Evolutionary conservation across 2,888 invertebrate species (phyloP).

Genomic region (Epistrophella euchroma): DNA sequence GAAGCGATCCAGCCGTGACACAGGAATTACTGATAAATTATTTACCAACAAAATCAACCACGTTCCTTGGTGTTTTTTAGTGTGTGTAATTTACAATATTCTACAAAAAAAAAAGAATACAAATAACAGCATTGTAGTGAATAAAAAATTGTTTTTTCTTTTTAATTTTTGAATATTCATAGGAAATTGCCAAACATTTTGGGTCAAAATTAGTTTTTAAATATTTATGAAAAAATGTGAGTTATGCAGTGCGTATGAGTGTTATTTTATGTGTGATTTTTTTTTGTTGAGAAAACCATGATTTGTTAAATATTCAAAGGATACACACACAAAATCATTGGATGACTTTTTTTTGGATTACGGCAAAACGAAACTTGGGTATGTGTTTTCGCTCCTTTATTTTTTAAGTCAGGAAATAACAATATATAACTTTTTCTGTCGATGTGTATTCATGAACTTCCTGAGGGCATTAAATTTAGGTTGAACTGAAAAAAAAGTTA

Average conservation of each 20-base stretch:
- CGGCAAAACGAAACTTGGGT: conserved; percentile 41
- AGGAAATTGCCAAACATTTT: conserved; percentile 41
- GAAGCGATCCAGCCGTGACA: conserved; percentile 19
- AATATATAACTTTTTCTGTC: conserved; percentile 10
- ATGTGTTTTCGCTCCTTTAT: conserved; percentile 14
- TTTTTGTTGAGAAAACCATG: conserved; percentile 12
- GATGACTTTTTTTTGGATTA: conserved; percentile 63
- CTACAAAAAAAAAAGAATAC: conserved; percentile 19
- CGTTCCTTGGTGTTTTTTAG: conserved; percentile 51
- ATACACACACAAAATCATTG: conserved; percentile 57
- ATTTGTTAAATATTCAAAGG: conserved; percentile 49
- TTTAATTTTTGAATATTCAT: conserved; percentile 56
- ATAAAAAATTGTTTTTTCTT: conserved; percentile 12
- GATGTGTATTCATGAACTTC: conserved; percentile 24
- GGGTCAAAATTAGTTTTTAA: conserved; percentile 66
- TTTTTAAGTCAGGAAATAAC: conserved; percentile 1
- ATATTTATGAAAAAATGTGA: conserved; percentile 53
- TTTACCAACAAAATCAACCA: conserved; percentile 52
- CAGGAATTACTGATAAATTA: conserved; percentile 56
- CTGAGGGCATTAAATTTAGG: conserved; percentile 36
- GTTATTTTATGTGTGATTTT: neutral
- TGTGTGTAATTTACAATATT: conserved; percentile 35
- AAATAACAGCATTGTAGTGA: conserved; percentile 27
- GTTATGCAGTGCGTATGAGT: conserved; percentile 41
- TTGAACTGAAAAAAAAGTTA: neutral